phyloP scores from a whole-genome alignment of 2,113 vertebrate species.

The Chunga burmeisteri region DNA sequence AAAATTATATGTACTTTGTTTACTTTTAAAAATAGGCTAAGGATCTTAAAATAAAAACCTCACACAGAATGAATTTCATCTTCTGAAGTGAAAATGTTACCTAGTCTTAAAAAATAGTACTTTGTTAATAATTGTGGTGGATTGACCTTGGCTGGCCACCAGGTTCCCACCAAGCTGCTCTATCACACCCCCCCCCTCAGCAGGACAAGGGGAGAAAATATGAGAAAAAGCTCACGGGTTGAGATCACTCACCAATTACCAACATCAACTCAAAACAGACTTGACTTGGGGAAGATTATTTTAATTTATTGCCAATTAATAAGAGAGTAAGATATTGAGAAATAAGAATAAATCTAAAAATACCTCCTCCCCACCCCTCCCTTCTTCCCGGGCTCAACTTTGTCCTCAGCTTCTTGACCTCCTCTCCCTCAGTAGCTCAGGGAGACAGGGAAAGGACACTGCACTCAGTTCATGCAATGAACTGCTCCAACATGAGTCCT shows the following conservation, averaged over 20 bases:
- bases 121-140: not conserved
- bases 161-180: not conserved
- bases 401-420: not conserved
- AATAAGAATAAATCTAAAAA: not conserved
- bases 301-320: not conserved
- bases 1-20: not conserved
- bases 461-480: not conserved
- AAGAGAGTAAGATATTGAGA: not conserved
- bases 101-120: not conserved
- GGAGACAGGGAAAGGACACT: not conserved
- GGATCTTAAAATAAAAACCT: not conserved
- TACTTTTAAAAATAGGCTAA: not conserved
- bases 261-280: not conserved
- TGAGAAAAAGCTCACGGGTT: not conserved
- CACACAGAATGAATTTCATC: not conserved
- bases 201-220: not conserved
- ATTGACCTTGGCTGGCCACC: not conserved
- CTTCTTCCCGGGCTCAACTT: not conserved
- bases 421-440: accelerated
- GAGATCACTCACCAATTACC: not conserved
- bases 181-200: not conserved
- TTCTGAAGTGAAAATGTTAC: not conserved
- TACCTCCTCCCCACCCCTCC: not conserved
- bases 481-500: too few relatives aligned
- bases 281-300: too few relatives aligned